These are phyloP conservation scores for Heliconius nattereri DNA, from an alignment of 1,140 invertebrate genomes.

Conservation along the genomic window DNA sequence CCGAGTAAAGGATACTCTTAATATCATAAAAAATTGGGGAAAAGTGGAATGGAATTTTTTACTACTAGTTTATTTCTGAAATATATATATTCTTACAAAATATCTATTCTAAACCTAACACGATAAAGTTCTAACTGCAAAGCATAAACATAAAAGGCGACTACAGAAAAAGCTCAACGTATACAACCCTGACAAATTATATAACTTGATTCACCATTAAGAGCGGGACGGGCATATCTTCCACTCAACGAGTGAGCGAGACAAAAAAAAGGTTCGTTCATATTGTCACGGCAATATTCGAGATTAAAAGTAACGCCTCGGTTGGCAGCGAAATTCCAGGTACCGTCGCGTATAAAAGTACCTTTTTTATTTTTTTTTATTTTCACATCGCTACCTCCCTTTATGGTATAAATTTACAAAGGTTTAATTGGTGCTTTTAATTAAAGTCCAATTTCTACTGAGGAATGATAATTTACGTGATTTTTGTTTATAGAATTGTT, in stretches of 20 bases:
- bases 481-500: background rate
- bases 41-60: too few species aligned
- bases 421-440: constrained; percentile 9
- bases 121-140: constrained; percentile 8
- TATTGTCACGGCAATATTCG: constrained; percentile 70
- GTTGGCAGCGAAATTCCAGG: constrained; percentile 62
- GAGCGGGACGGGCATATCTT: constrained; percentile 37
- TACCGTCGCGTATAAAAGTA: constrained; percentile 55
- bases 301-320: constrained; percentile 75
- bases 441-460: constrained; percentile 3
- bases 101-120: background rate
- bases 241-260: background rate
- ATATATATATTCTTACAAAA: background rate
- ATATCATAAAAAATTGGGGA: too few species aligned
- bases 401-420: constrained; percentile 32
- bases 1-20: too few species aligned
- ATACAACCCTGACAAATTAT: constrained; percentile 16
- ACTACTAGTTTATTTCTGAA: too few species aligned
- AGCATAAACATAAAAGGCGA: constrained; percentile 1
- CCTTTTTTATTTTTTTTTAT: constrained; percentile 48
- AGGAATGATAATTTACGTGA: background rate
- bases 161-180: constrained; percentile 12
- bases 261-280: constrained; percentile 46
- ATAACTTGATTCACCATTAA: constrained; percentile 28
- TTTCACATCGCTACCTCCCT: constrained; percentile 44